Conservation (phyloP, 2,797 vertebrate species). For the Tapirus indicus region DNA sequence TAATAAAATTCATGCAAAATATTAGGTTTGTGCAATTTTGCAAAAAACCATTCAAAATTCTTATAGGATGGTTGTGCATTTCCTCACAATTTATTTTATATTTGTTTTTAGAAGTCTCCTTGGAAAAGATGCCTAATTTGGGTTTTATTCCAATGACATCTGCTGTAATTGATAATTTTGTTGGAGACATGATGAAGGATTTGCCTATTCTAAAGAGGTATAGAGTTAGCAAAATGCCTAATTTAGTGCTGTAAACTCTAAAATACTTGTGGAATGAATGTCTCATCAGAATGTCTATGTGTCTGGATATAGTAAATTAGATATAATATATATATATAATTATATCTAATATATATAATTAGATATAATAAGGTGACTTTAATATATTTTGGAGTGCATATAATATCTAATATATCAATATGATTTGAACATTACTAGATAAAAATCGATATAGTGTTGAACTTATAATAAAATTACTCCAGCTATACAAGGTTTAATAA, state of each 20-base stretch:
- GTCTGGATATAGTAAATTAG: neutral
- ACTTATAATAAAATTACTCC: neutral
- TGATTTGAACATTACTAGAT: neutral
- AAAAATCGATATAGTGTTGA: neutral
- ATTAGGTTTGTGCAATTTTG: neutral
- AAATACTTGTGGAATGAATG: neutral
- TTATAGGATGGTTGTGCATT: neutral
- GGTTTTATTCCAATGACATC: slow-evolving; percentile 70
- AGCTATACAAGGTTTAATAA: neutral
- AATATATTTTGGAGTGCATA: neutral
- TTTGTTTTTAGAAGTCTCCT: neutral
- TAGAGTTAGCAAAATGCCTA: neutral
- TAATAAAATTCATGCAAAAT: neutral
- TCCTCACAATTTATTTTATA: neutral
- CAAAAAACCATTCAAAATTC: neutral
- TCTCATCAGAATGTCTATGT: neutral
- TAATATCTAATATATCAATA: neutral
- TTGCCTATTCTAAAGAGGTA: slow-evolving; percentile 74
- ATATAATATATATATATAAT: too few species aligned
- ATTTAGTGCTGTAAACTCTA: neutral
- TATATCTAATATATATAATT: neutral
- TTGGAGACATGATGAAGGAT: slow-evolving; percentile 67
- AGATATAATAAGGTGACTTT: neutral
- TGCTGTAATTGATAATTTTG: slow-evolving; percentile 68
- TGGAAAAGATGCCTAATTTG: slow-evolving; percentile 33